Evolutionary conservation across 2,888 invertebrate species (phyloP).

Genomic region (Ochlodes sylvanus): DNA sequence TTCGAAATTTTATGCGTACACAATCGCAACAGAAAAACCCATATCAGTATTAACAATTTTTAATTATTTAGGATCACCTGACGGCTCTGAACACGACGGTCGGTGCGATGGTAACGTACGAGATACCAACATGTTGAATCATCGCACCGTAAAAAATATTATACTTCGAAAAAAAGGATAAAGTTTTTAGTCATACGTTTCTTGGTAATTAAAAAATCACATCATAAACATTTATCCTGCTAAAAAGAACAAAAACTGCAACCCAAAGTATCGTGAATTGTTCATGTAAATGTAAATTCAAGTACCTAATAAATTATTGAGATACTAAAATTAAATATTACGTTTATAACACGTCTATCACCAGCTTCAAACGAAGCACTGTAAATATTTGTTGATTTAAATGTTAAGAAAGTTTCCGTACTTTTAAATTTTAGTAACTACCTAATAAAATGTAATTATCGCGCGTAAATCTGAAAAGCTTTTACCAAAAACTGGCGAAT

Average conservation of each 20-base stretch:
- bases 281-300: too few species aligned
- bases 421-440: too few species aligned
- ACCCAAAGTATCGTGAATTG: too few species aligned
- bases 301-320: too few species aligned
- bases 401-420: too few species aligned
- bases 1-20: neutral
- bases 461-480: neutral
- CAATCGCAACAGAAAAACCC: neutral
- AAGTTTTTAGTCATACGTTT: neutral
- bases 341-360: too few species aligned
- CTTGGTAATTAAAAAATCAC: neutral
- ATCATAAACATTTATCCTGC: too few species aligned
- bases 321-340: too few species aligned
- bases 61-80: neutral
- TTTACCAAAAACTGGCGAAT: neutral
- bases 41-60: neutral
- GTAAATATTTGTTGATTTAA: too few species aligned
- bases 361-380: too few species aligned
- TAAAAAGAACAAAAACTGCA: too few species aligned
- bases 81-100: neutral
- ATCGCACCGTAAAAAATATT: neutral
- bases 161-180: neutral
- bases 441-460: neutral
- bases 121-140: neutral
- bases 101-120: neutral